Percentiles rank a stretch among this genome's conserved stretches.
Conservation (phyloP, 1,140 invertebrate genomes). For the Melanaphis sacchari region DNA sequence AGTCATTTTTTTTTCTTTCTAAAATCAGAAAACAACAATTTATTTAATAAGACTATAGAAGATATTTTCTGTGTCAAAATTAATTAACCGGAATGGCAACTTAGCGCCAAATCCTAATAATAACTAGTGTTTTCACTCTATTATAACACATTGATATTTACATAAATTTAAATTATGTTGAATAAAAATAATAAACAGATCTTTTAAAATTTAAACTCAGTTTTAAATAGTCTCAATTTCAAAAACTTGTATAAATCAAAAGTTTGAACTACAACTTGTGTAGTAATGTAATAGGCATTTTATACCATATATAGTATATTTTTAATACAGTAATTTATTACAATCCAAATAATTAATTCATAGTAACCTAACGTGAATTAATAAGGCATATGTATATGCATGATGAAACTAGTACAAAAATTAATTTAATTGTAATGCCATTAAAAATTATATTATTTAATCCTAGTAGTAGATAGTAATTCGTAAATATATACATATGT, state of each 20-base stretch:
- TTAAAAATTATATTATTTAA: neutral
- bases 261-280: neutral
- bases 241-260: no score
- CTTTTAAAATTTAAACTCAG: neutral
- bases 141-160: neutral
- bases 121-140: neutral
- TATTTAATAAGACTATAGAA: neutral
- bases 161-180: neutral
- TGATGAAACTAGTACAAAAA: neutral
- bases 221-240: neutral
- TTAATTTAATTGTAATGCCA: neutral
- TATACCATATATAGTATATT: neutral
- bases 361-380: neutral
- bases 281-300: neutral
- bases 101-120: neutral
- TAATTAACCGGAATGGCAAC: neutral
- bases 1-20: constrained; percentile 25
- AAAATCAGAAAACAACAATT: constrained; percentile 27
- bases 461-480: neutral
- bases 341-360: neutral
- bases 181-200: no score
- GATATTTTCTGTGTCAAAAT: neutral
- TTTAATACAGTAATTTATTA: neutral
- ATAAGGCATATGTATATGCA: neutral
- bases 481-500: no score